Base-by-base conservation (phyloP, 2,113 vertebrate species). In the Uropsilus gracilis region DNA sequence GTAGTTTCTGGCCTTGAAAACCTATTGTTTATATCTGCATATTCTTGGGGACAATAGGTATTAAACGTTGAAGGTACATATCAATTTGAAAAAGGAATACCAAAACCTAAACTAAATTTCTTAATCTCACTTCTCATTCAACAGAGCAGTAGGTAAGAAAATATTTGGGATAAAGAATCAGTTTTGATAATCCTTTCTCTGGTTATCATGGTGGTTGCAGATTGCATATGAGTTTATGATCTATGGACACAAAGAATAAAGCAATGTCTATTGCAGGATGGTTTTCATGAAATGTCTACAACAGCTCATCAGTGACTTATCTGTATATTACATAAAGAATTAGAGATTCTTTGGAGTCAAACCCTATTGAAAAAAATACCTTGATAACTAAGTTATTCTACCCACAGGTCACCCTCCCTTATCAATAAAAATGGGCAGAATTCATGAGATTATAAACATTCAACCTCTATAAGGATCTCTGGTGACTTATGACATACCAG, bases 61-160 rank as follows among this genome's bases (percentile, higher is more conserved):
- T 44, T 81, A 55, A 64, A 28, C 22, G 85, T 37, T 71, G 76
- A 50, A 26, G 42, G 39, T 39, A 86, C 28, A 59, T 30, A 63
- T 69, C 77, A 82, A 24, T 55, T 89, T 86, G 37, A 81, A 80
- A 78, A 77, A 39, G 24, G 22, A 87, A 92, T 81, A 73, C 17
- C 22, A 82, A 94, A 68, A 39, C 59, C 24, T 30, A 84, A 37
- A 77, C 8, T 59, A 92, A 75, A 11, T 4, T 76, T 85, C 28
- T n/a, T 59, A 72, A 89, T 82, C 37, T 82, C 17, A 89, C 26
- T 9, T 81, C 55, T 78, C 75, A 24, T 76, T 90, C 71, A 82
- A 68, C 26, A 89, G 26, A 90, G 50, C 24, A 55, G 20, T 37
- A 85, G 42, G 8, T 63, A 37, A 80, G 42, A 81, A 75, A 66